Conservation (phyloP, 1,140 invertebrate genomes). For the Laodelphax striatellus region DNA sequence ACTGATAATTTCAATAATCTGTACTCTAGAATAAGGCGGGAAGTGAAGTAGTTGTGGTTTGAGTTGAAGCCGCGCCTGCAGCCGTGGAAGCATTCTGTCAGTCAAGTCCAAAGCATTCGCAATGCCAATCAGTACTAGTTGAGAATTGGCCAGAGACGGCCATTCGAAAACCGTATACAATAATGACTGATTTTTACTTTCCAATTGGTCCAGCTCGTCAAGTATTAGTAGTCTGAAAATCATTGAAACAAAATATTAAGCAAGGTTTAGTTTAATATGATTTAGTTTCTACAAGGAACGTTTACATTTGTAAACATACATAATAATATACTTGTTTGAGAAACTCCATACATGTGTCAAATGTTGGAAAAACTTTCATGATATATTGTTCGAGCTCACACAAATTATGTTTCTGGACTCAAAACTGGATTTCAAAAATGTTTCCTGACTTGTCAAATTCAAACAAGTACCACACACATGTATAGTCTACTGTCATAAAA, state of each 20-base stretch:
- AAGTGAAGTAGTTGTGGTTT: conserved; percentile 75
- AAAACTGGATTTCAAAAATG: too few relatives aligned
- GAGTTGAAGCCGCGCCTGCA: conserved; percentile 60
- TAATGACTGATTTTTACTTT: conserved; percentile 70
- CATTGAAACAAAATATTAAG: background rate
- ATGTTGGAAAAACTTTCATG: too few relatives aligned
- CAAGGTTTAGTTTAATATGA: too few relatives aligned
- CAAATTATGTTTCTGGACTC: too few relatives aligned
- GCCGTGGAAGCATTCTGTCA: conserved; percentile 74
- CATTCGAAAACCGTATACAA: conserved; percentile 91
- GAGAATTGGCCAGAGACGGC: conserved; percentile 57
- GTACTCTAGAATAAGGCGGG: conserved; percentile 78
- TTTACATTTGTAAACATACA: too few relatives aligned
- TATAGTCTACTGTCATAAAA: too few relatives aligned
- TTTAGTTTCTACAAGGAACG: too few relatives aligned
- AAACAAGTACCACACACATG: too few relatives aligned
- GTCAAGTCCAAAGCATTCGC: conserved; percentile 95
- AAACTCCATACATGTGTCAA: too few relatives aligned
- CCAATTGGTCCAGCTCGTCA: conserved; percentile 93
- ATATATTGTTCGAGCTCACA: too few relatives aligned
- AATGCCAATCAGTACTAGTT: conserved; percentile 79
- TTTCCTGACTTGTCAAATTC: too few relatives aligned
- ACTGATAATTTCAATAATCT: conserved; percentile 79
- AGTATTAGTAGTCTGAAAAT: conserved; percentile 68
- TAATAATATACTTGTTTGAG: too few relatives aligned